Evolutionary conservation across 2,113 vertebrate species (phyloP), one percentile per base, ranked within the genome.

Genomic region (Leptocoma aspasia): DNA sequence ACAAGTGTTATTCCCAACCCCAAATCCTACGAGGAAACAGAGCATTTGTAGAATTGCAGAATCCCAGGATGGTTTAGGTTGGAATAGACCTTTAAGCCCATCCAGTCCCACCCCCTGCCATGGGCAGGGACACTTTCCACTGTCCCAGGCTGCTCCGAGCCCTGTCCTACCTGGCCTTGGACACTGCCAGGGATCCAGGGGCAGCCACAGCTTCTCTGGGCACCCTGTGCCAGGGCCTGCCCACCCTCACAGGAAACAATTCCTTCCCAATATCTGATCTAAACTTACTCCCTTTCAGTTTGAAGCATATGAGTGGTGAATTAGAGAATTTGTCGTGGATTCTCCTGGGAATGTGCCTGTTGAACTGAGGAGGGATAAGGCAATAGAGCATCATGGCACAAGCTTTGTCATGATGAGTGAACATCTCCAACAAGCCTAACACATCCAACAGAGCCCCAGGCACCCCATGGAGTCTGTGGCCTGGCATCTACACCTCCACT

Each of bases 51-150:
- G 53, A 82, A 31, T 15, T 31, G 15, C 11, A 68, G n/a, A 89
- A 60, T 39, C 13, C 3, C 24, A 53, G 24, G 23, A n/a, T 26
- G 16, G 9, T 35, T 68, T 30, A 5, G 7, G 3, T 12, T 6
- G 39, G 9, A 28, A 21, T 18, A 19, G 33, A n/a, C 16, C 2
- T 8, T 18, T 7, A 30, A 75, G 1, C 23, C 1, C 9, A 15
- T 6, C 33, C 7, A 6, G 0, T 7, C 0, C 28, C 37, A 24
- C 23, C 33, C 33, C 6, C 23, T 26, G 19, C 60, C 28, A 12
- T n/a, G 31, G 81, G 33, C 69, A 75, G 39, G 28, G 53, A 60
- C 86, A n/a, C 16, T 28, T 89, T 0, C 52, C 77, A 45, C 53
- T 7, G 0, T 8, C 23, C 60, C 69, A 82, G 69, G 52, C 13